A percentile compares a stretch with the other conserved stretches of the same genome.
Conservation (phyloP, 1,140 invertebrate genomes). For the Oryctes rhinoceros region DNA sequence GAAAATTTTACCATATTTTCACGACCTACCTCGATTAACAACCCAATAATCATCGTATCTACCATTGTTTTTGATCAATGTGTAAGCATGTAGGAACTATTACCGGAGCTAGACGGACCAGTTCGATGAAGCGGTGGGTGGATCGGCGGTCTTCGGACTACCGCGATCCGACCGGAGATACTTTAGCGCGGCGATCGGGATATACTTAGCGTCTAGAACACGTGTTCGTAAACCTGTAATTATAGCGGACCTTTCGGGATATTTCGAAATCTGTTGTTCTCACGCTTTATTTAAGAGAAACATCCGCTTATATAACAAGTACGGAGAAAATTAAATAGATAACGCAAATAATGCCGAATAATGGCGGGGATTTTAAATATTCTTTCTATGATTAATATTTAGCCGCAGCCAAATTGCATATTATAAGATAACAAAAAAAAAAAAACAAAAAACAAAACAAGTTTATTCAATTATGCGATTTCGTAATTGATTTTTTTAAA, state of each 20-base stretch:
- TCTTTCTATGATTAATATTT: too few relatives aligned
- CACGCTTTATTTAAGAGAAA: constrained; percentile 35
- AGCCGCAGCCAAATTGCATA: too few relatives aligned
- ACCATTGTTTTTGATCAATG: constrained; percentile 39
- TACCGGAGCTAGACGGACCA: background rate
- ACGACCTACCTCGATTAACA: constrained; percentile 36
- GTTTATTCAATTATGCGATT: too few relatives aligned
- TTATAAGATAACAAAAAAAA: too few relatives aligned
- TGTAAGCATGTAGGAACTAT: constrained; percentile 30
- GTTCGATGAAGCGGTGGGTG: constrained; percentile 18
- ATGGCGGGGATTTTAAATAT: background rate
- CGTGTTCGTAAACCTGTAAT: constrained; percentile 38
- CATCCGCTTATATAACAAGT: background rate
- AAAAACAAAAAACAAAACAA: too few relatives aligned
- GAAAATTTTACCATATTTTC: constrained; percentile 36
- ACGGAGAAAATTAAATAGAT: background rate
- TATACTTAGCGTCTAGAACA: constrained; percentile 8
- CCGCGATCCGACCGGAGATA: background rate
- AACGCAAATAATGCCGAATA: constrained; percentile 2
- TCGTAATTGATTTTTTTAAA: too few relatives aligned
- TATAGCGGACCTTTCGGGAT: constrained; percentile 31
- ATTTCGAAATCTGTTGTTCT: constrained; percentile 37
- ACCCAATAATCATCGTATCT: constrained; percentile 37
- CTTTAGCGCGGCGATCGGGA: background rate
- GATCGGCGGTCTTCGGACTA: background rate